A percentile compares a stretch with the other conserved stretches of the same genome.
Conservation (phyloP, 2,797 vertebrate genomes). For the Mergus octosetaceus region DNA sequence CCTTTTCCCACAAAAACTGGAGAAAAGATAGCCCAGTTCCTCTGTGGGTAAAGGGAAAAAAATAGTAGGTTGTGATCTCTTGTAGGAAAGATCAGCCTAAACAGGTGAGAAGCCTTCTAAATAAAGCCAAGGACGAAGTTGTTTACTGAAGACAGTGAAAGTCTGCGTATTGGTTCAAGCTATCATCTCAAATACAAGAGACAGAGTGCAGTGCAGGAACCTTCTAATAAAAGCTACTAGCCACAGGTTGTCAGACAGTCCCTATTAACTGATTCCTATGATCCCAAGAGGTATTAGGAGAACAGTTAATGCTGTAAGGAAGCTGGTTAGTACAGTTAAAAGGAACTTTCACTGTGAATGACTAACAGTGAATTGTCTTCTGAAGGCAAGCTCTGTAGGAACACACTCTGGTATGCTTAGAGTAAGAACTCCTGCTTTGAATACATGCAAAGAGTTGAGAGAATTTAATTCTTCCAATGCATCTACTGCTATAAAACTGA, state of each 20-base stretch:
- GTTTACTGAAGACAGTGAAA: not conserved
- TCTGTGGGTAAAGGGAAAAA: not conserved
- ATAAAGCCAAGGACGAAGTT: not conserved
- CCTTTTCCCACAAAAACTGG: not conserved
- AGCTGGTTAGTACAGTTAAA: constrained; percentile 22
- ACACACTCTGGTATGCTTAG: not conserved
- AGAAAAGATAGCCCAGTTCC: not conserved
- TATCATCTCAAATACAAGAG: not conserved
- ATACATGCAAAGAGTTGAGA: not conserved
- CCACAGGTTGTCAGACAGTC: rapidly evolving
- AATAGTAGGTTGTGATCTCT: not conserved
- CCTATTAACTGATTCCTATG: not conserved
- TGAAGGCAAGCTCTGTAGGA: not conserved
- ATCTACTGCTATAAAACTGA: not conserved
- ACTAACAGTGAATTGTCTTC: not conserved
- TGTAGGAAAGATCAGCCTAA: not conserved
- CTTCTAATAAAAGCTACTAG: not conserved
- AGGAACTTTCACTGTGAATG: not conserved
- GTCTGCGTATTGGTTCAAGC: not conserved
- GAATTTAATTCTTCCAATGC: not conserved
- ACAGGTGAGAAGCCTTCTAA: not conserved
- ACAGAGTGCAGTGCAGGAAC: not conserved
- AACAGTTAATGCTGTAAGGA: not conserved
- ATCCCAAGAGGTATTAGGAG: not conserved
- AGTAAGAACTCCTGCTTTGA: not conserved